Evolutionary conservation across 2,797 vertebrate species (phyloP), one percentile per base, ranked within the genome.

Genomic region (Mastacembelus armatus): DNA sequence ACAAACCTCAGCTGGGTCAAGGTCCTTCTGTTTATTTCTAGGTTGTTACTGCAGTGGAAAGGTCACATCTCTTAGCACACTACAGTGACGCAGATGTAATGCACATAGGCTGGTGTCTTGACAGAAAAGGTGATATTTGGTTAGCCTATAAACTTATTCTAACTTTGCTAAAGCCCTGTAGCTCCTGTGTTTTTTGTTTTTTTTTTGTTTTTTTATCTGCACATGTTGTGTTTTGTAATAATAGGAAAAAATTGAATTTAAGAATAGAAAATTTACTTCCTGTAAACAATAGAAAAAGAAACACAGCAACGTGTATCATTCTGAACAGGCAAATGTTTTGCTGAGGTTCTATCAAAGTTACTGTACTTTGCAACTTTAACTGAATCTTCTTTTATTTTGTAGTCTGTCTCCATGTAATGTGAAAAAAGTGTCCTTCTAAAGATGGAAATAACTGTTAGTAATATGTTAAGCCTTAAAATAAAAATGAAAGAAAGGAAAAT

Each of bases 1-100:
- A 63, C 57, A 35, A 44, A 56, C 36, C 14, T 39, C 1, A 36
- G 27, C 54, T 49, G 14, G 69, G 71, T 85, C 81, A 89, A 80
- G 59, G 85, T 71, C 49, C 6, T 36, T 1, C 18, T 48, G 71
- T 64, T 60, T 35, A 32, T 70, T 60, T 45, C 22, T 39, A 18
- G 15, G 18, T 39, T 5, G 70, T 54, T 40, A 47, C 40, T 32
- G 47, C 32, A 21, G 45, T 54, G 38, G 26, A 74, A 70, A 42
- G 47, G 2, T 57, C 10, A 27, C 10, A 12, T 47, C 27, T 19
- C 7, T 48, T 9, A 18, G 16, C 55, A 19, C 30, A 26, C 16
- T 30, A 36, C 15, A 43, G 42, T 27, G 18, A 51, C 5, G 26
- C 38, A 36, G 44, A 47, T 51, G 11, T 44, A 7, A 10, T 10